Base-by-base conservation (phyloP, 2,113 vertebrate species). In the Coreoperca whiteheadi region DNA sequence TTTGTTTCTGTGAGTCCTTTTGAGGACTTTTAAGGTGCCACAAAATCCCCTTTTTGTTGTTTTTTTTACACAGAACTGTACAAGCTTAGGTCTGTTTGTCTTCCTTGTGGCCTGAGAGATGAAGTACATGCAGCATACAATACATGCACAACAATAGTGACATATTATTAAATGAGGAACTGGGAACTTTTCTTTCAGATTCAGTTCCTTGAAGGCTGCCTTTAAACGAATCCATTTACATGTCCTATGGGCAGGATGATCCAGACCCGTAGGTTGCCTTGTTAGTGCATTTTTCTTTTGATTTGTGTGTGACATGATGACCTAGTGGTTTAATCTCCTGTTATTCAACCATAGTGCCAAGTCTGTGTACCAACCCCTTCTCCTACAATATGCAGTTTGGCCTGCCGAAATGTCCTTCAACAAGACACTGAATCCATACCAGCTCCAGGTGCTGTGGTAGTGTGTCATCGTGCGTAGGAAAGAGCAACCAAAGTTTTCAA, bases 121-220 rank as follows among this genome's bases (percentile, higher is more conserved):
- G 20, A 88, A 82, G 41, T 57, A 25, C 18, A 37, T 18, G 71
- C 82, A 91, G 51, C 37, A 39, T 16, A 59, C 32, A 80, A 46
- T 66, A 74, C 82, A 87, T 75, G 50, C 82, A 80, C 85, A 82
- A 53, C 70, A 74, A 82, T 37, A 87, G 64, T 71, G 69, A 85
- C 71, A 89, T 69, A 43, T 54, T 57, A 46, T 71, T n/a, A 82
- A 93, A 95, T 95, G 94, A 95, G 96, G 96, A 97, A 97, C 93
- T 94, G 87, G 79, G 80, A 92, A 81, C 54, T 88, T 91, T 79
- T 93, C 92, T 96, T 96, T 97, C 94, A 67, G 95, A 96, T 96
- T 97, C 96, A 95, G 94, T 97, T 96, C 96, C 95, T 93, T 84
- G 75, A 95, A 93, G 89, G 64, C 28, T 66, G 77, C 84, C 83